A percentile compares a stretch with the other conserved stretches of the same genome.
Evolutionary conservation across 2,113 vertebrate genomes (phyloP).

Genomic region (Myrmecobius fasciatus): DNA sequence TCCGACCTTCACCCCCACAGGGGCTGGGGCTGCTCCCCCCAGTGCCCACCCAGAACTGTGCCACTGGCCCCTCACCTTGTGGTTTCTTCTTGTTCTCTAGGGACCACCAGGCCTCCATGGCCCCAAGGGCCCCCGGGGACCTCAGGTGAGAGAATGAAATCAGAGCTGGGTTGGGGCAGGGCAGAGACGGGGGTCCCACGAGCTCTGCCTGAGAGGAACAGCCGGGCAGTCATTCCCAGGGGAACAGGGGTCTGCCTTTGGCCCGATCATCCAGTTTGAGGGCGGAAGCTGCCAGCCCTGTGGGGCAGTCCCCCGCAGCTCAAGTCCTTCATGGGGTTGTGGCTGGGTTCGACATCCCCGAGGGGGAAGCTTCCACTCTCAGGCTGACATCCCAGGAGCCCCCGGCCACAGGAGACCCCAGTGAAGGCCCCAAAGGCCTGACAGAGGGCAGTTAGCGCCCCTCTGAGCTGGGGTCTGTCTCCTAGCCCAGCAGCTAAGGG

Average conservation of each 20-base stretch:
- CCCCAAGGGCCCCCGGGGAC: constrained; percentile 84
- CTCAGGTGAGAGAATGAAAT: constrained; percentile 83
- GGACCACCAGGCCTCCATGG: constrained; percentile 81
- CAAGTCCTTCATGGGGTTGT: no score
- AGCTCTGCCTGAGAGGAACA: background rate
- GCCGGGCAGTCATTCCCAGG: no score
- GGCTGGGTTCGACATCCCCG: no score
- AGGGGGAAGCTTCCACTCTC: background rate
- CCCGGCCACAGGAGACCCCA: background rate
- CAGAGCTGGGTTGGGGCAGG: background rate
- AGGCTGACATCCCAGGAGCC: background rate
- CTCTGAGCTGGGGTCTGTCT: background rate
- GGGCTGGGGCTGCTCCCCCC: no score
- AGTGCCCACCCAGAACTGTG: no score
- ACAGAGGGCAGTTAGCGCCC: background rate
- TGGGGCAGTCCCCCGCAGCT: no score
- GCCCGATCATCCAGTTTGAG: no score
- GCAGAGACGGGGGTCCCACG: no score
- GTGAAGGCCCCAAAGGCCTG: no score
- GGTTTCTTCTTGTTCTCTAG: constrained; percentile 63
- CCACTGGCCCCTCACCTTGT: background rate
- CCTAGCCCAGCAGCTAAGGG: background rate
- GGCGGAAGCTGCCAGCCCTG: no score
- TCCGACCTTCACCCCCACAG: no score
- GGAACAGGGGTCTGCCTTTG: background rate